Base-by-base conservation (phyloP, 2,797 vertebrate species). In the Schizopygopsis malacanthus region DNA sequence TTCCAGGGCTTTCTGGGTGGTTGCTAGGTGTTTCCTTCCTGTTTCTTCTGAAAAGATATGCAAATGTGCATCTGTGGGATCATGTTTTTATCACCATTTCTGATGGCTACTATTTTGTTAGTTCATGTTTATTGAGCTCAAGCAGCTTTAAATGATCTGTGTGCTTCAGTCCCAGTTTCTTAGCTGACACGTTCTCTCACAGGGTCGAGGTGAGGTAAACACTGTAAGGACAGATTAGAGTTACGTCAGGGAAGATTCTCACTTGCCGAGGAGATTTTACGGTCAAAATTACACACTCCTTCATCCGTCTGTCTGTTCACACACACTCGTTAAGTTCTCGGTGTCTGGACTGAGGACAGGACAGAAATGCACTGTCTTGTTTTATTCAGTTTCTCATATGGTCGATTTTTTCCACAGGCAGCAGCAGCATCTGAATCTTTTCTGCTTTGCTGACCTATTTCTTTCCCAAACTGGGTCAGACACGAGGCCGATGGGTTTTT, bases 361-460 rank as follows among this genome's bases (percentile, higher is more conserved):
- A 84, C 43, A 41, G 22, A 39, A 45, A 61, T n/a, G 6, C n/a
- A 18, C 39, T 13, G 45, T 54, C 28, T 43, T 7, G 15, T 33
- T 52, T 52, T n/a, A 41, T 25, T 25, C 13, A 16, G 25, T 79
- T 65, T 56, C n/a, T 50, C n/a, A 72, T 33, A 10, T 45, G 10
- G 43, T 45, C 43, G 2, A 43, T 43, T 43, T 43, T 11, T 11
- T 69, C 28, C 45, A 61, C 39, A 72, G 78, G 67, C 76, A 37
- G 84, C 77, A 56, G 28, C 76, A 76, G 43, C 43, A 54, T 77
- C 9, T 50, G 7, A 79, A 1, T 33, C 37, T 85, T 61, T 61
- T 79, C 54, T 2, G 82, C 16, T 20, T 43, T 65, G 61, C 83
- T 84, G 83, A 81, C 81, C 84, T 65, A 82, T 39, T 67, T 84